Evolutionary conservation across 2,888 invertebrate genomes (phyloP).

Genomic region (Rotaria magnacalcarata): DNA sequence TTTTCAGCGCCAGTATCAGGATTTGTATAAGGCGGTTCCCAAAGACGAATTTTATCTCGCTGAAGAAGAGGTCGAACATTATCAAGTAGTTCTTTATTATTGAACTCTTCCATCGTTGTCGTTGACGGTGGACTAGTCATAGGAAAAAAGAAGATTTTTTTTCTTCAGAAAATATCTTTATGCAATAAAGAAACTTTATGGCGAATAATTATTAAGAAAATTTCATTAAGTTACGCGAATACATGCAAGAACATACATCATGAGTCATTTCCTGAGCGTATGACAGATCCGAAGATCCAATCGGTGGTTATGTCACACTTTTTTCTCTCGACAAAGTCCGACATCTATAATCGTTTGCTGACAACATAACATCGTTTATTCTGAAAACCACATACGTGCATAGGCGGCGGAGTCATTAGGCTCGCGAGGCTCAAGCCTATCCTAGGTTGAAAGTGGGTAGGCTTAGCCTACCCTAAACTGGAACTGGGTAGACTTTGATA

Average conservation of each 20-base stretch:
- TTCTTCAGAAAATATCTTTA: background rate
- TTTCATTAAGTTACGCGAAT: background rate
- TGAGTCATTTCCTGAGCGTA: background rate
- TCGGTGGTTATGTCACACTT: background rate
- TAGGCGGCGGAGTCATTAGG: too few relatives aligned
- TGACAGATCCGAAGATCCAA: background rate
- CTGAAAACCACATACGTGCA: too few relatives aligned
- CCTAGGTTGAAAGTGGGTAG: too few relatives aligned
- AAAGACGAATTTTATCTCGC: slow-evolving; percentile 12
- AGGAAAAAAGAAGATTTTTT: background rate
- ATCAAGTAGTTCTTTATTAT: background rate
- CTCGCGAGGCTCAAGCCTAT: too few relatives aligned
- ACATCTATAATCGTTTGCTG: background rate
- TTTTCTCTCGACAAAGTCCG: background rate
- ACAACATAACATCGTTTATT: too few relatives aligned
- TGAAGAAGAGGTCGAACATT: background rate
- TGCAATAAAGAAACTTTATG: too few relatives aligned
- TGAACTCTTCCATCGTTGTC: background rate
- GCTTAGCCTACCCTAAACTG: too few relatives aligned
- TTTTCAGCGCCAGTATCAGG: background rate
- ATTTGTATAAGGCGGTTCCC: background rate
- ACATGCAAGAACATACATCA: background rate
- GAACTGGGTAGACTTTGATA: too few relatives aligned
- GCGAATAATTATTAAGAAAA: too few relatives aligned
- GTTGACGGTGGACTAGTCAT: background rate